Evolutionary conservation across 2,113 vertebrate species (phyloP), one percentile per base, ranked within the genome.

Genomic region (Raja brachyura): DNA sequence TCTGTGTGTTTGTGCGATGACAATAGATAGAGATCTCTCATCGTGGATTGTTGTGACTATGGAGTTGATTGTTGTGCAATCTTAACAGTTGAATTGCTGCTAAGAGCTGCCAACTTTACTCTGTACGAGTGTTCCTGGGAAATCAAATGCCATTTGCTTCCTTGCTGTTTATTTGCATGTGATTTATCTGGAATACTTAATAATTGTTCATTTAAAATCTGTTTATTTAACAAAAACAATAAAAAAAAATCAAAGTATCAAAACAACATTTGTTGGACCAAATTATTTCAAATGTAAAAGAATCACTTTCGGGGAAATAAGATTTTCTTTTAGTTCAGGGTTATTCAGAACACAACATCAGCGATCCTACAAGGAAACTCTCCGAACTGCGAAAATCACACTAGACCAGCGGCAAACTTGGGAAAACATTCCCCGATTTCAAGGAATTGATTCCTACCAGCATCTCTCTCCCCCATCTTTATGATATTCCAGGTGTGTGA

Each of bases 131-230:
- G 63, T 70, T 6, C 22, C 68, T 48, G 63, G 66, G 90, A 73
- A 54, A 39, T 74, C n/a, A 73, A 92, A 16, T 90, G 63, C 48
- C 90, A 25, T 92, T 88, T 92, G 90, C n/a, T 73, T 54, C 70
- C 33, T 92, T 63, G 83, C 28, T 88, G 83, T 88, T 88, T 88
- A 88, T 92, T 70, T 92, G 90, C 90, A 92, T 92, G 90, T 88
- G 83, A 70, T 73, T 54, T 74, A 73, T 92, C 90, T 68, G 63
- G 66, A 92, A 54, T 92, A 92, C 22, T 92, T 92, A 70, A 92
- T 25, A 73, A 92, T 73, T 48, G 66, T 92, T 92, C 90, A 68
- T 92, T 92, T 92, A 13, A 74, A 92, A 22, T 73, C 66, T 73
- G 90, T 92, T 92, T 74, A 73, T 92, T 92, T 92, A 22, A 92